A percentile compares a stretch with the other conserved stretches of the same genome.
phyloP scores from a whole-genome alignment of 2,888 invertebrate species.

The Barypeithes pellucidus region DNA sequence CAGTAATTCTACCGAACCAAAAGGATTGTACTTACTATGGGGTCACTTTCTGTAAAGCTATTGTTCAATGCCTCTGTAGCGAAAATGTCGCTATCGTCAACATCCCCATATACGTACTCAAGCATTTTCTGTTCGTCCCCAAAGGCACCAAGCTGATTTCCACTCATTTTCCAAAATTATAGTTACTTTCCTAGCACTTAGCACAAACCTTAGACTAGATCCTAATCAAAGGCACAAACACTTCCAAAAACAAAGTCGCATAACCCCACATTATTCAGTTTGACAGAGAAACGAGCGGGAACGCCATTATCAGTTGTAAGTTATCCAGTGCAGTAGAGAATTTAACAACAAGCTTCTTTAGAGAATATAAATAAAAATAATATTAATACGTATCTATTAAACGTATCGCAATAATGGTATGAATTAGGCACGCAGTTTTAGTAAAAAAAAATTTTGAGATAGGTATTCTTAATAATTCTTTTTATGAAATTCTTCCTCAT shows the following conservation, averaged over 20 bases:
- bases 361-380: no score
- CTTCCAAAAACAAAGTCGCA: constrained; percentile 34
- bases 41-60: constrained; percentile 13
- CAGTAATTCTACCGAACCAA: neutral
- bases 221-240: no score
- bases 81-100: constrained; percentile 48
- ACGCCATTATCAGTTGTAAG: constrained; percentile 4
- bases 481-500: no score
- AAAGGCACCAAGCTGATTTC: neutral
- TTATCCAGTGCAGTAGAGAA: constrained; percentile 1
- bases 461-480: no score
- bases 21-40: constrained; percentile 4
- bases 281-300: constrained; percentile 41
- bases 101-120: constrained; percentile 45
- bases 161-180: constrained; percentile 55
- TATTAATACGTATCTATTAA: no score
- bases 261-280: constrained; percentile 28
- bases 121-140: constrained; percentile 27
- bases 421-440: no score
- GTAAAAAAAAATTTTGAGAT: no score
- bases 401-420: no score
- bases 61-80: constrained; percentile 6
- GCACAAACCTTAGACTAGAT: no score
- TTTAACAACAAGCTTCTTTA: neutral
- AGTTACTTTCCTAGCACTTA: neutral